Conservation (phyloP, 2,888 invertebrate species). For the Nomada flava region DNA sequence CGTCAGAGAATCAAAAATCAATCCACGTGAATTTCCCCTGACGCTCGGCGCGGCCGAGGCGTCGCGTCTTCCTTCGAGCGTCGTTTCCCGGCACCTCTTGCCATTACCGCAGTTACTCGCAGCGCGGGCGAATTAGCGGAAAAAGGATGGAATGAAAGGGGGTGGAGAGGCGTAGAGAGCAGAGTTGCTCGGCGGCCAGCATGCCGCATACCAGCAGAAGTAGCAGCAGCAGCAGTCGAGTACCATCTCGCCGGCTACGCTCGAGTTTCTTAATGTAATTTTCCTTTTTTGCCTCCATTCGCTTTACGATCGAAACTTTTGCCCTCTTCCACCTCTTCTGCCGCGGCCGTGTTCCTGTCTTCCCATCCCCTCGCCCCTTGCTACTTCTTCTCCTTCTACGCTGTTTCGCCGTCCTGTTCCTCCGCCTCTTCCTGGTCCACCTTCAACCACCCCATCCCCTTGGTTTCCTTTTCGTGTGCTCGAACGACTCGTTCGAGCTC, state of each 20-base stretch:
- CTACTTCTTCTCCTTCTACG: slow-evolving; percentile 4
- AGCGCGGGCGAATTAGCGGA: slow-evolving; percentile 25
- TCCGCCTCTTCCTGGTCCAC: slow-evolving; percentile 52
- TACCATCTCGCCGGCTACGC: slow-evolving; percentile 69
- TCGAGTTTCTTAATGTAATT: slow-evolving; percentile 83
- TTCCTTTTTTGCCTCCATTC: slow-evolving; percentile 80
- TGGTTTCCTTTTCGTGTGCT: slow-evolving; percentile 46
- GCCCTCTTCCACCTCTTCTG: slow-evolving; percentile 71
- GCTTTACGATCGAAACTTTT: slow-evolving; percentile 82
- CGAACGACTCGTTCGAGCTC: slow-evolving; percentile 58
- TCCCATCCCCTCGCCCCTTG: slow-evolving; percentile 17
- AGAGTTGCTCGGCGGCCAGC: slow-evolving; percentile 48
- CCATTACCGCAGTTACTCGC: slow-evolving; percentile 52
- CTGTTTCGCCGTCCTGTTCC: slow-evolving; percentile 24
- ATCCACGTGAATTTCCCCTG: slow-evolving; percentile 1
- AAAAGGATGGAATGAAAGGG: slow-evolving; percentile 12
- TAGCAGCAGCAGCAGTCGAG: slow-evolving; percentile 30
- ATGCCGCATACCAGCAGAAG: slow-evolving; percentile 59
- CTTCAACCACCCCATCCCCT: slow-evolving; percentile 37
- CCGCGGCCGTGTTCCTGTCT: slow-evolving; percentile 41
- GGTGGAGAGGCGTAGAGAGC: neutral
- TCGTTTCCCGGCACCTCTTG: slow-evolving; percentile 30
- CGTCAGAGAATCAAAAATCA: slow-evolving; percentile 6
- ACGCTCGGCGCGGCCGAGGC: neutral
- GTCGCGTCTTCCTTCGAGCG: slow-evolving; percentile 3